These are phyloP conservation scores for Drosophila teissieri DNA, from an alignment of 1,140 invertebrate genomes.

Conservation along the genomic window DNA sequence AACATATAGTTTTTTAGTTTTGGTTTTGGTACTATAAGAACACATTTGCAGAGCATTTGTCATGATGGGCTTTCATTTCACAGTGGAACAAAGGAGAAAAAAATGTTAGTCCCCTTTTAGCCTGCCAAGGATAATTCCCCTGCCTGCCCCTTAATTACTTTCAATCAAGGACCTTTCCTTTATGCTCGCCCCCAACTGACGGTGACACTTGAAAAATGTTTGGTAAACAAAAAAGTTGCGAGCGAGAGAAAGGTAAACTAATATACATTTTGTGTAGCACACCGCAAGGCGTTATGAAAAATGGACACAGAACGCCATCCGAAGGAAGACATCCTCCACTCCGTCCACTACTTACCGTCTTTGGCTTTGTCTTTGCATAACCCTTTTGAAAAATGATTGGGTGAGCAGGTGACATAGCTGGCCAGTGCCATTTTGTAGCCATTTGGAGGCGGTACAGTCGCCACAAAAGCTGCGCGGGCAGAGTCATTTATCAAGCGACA, in stretches of 20 bases:
- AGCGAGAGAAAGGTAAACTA: background rate
- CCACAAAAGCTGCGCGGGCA: slow-evolving; percentile 46
- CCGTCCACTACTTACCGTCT: background rate
- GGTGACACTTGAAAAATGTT: slow-evolving; percentile 1
- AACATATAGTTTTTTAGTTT: no score
- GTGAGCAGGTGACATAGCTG: slow-evolving; percentile 49
- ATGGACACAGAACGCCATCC: background rate
- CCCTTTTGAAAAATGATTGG: slow-evolving; percentile 15
- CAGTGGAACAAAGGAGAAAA: no score
- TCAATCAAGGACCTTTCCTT: background rate
- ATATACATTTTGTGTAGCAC: background rate
- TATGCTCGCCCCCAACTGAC: background rate
- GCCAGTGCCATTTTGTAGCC: background rate
- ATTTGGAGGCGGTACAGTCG: slow-evolving; percentile 42
- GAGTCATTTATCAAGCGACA: slow-evolving; percentile 61
- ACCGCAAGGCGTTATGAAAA: background rate
- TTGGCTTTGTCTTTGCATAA: slow-evolving; percentile 1
- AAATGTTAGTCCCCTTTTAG: no score
- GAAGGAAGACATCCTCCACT: background rate
- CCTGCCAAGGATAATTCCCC: no score
- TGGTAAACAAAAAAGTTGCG: background rate
- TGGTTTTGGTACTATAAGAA: no score
- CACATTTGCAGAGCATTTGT: no score
- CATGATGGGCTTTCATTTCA: no score
- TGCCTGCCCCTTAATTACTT: background rate